These are phyloP conservation scores for Xestia sexstrigata DNA, from an alignment of 2,888 invertebrate genomes.

Conservation along the genomic window DNA sequence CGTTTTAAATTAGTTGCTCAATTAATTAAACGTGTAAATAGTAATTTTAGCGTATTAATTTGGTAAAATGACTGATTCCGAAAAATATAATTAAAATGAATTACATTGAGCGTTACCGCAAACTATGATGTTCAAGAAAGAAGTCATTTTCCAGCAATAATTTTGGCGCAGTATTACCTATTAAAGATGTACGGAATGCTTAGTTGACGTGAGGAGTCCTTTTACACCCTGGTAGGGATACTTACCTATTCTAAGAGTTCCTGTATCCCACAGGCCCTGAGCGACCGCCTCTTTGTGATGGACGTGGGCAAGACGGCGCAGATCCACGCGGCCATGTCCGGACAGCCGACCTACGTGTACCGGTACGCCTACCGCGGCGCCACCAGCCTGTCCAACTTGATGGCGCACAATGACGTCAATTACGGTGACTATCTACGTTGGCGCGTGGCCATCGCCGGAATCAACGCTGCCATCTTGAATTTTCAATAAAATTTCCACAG, in stretches of 20 bases:
- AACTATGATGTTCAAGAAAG: neutral
- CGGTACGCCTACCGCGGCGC: constrained; percentile 91
- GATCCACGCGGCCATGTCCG: constrained; percentile 89
- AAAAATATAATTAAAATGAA: too few species aligned
- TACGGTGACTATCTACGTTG: constrained; percentile 86
- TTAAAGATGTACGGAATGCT: too few species aligned
- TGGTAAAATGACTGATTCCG: neutral
- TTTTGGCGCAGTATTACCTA: too few species aligned
- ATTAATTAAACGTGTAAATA: neutral
- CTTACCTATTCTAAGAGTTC: neutral
- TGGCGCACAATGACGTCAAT: constrained; percentile 88
- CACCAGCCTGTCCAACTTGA: constrained; percentile 90
- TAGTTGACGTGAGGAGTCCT: neutral
- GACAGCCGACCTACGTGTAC: constrained; percentile 92
- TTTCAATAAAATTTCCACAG: neutral
- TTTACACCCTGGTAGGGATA: neutral
- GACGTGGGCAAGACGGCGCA: constrained; percentile 91
- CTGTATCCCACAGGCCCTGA: constrained; percentile 86
- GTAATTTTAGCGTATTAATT: neutral
- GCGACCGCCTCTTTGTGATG: constrained; percentile 92
- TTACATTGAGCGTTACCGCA: neutral
- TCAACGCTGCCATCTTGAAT: neutral
- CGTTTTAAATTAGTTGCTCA: neutral
- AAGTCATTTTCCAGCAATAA: too few species aligned
- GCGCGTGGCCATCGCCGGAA: neutral